Evolutionary conservation across 2,888 invertebrate genomes (phyloP).

Genomic region (Hemicrepidius hirtus): DNA sequence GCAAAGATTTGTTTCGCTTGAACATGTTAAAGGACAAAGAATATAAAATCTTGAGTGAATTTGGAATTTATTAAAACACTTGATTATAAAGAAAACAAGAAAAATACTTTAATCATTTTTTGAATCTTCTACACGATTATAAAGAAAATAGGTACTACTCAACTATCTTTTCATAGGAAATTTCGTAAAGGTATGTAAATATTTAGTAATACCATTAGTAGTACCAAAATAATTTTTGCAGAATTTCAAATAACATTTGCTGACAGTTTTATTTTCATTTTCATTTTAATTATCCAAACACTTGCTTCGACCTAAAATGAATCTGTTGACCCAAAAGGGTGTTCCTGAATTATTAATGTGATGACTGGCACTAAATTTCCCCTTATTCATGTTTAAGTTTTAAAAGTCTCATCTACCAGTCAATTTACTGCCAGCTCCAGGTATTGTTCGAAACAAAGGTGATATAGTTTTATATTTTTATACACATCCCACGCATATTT

Average conservation of each 20-base stretch:
- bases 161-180: too few relatives aligned
- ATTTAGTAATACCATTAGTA: too few relatives aligned
- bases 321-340: constrained; percentile 38
- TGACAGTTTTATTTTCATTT: background rate
- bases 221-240: background rate
- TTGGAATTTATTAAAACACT: too few relatives aligned
- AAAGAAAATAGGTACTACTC: too few relatives aligned
- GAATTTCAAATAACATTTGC: background rate
- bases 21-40: too few relatives aligned
- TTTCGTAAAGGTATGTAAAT: too few relatives aligned
- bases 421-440: background rate
- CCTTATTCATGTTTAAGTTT: constrained; percentile 16
- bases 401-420: background rate
- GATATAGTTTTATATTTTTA: constrained; percentile 58
- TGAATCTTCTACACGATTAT: too few relatives aligned
- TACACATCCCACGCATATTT: constrained; percentile 63
- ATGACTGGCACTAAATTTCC: background rate
- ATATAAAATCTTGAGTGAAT: too few relatives aligned
- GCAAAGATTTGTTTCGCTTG: background rate
- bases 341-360: constrained; percentile 36
- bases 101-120: too few relatives aligned
- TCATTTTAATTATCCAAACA: constrained; percentile 14
- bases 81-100: too few relatives aligned
- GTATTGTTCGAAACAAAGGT: constrained; percentile 45
- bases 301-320: constrained; percentile 8